Evolutionary conservation across 2,888 invertebrate genomes (phyloP).

Genomic region (Dryadula phaetusa): DNA sequence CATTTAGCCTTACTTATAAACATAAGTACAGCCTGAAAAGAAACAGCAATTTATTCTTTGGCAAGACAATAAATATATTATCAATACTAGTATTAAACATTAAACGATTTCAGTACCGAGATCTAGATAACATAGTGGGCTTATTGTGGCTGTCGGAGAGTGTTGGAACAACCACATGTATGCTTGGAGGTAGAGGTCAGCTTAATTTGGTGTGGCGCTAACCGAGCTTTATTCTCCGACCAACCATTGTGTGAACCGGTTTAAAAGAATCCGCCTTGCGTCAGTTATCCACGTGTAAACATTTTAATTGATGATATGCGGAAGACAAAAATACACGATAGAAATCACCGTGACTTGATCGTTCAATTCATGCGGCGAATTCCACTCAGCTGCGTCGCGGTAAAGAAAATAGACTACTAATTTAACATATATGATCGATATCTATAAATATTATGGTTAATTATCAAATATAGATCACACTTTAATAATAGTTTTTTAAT

Average conservation of each 20-base stretch:
- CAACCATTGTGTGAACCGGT: constrained; percentile 76
- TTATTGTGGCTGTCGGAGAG: constrained; percentile 37
- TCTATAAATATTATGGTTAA: no score
- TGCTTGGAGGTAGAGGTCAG: constrained; percentile 54
- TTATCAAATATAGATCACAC: no score
- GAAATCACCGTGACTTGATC: constrained; percentile 63
- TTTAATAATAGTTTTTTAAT: no score
- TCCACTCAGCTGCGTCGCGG: constrained; percentile 42
- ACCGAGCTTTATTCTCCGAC: constrained; percentile 70
- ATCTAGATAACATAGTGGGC: constrained; percentile 26
- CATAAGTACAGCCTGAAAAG: not conserved
- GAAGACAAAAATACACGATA: constrained; percentile 73
- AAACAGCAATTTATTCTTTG: not conserved
- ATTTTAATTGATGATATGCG: constrained; percentile 82
- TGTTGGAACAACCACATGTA: constrained; percentile 36
- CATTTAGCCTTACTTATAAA: not conserved
- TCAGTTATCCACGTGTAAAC: constrained; percentile 79
- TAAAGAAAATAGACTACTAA: constrained; percentile 39
- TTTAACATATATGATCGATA: constrained; percentile 28
- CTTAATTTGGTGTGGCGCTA: constrained; percentile 68
- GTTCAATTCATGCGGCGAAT: constrained; percentile 54
- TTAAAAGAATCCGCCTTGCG: constrained; percentile 73
- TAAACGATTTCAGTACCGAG: constrained; percentile 18
- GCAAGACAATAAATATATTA: not conserved
- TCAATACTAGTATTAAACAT: constrained; percentile 1